A percentile compares a stretch with the other conserved stretches of the same genome.
These are phyloP conservation scores for Rosalia funebris DNA, from an alignment of 2,888 invertebrate genomes.

Conservation along the genomic window DNA sequence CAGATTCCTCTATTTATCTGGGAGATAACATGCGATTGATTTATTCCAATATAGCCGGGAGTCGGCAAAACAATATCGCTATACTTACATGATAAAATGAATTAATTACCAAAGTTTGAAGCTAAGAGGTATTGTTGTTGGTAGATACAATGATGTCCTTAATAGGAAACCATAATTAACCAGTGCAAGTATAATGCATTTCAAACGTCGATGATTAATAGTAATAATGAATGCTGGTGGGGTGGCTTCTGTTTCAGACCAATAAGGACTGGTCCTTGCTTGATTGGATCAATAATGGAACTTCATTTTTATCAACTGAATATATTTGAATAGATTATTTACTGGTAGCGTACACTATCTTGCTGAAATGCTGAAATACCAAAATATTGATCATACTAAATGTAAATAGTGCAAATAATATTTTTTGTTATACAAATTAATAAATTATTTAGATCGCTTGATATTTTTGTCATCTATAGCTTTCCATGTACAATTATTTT, in stretches of 20 bases:
- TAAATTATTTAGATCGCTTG: no score
- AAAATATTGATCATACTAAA: no score
- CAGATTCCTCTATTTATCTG: constrained; percentile 24
- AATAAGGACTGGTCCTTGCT: no score
- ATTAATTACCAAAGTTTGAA: constrained; percentile 38
- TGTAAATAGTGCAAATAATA: no score
- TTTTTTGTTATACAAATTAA: no score
- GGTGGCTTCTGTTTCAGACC: background rate
- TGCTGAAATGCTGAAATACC: no score
- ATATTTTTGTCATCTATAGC: no score
- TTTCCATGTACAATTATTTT: no score
- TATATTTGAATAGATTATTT: no score
- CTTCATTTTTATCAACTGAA: no score
- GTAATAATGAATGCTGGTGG: background rate
- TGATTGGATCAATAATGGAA: no score
- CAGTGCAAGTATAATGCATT: constrained; percentile 25
- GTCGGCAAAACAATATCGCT: constrained; percentile 35
- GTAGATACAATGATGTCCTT: constrained; percentile 33
- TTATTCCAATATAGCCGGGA: constrained; percentile 26
- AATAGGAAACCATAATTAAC: constrained; percentile 31
- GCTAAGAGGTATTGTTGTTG: constrained; percentile 36
- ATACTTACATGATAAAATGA: constrained; percentile 30
- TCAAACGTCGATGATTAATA: constrained; percentile 3
- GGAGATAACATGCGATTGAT: constrained; percentile 36
- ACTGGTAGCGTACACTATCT: no score